Percentiles rank a stretch among this genome's conserved stretches.
Conservation (phyloP, 30 jellyfish, hydroid and myxozoan genomes). For the Nemopilema nomurai region DNA sequence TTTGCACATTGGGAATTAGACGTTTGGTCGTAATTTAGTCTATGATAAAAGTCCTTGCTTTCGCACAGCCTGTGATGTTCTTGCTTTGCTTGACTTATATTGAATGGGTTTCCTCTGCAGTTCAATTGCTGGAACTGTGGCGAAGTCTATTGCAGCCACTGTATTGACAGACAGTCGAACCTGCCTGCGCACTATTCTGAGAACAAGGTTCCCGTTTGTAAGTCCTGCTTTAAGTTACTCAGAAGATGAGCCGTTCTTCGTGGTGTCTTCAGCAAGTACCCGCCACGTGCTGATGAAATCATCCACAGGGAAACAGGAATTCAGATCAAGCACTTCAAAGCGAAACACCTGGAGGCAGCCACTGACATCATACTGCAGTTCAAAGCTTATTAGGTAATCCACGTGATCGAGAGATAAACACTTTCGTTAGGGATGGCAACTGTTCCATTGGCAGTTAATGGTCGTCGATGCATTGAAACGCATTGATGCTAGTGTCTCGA, state of each 20-base stretch:
- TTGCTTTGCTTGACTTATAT: neutral
- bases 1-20: no score
- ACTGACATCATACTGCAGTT: no score
- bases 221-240: slow-evolving; percentile 72
- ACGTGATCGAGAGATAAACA: no score
- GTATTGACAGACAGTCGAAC: slow-evolving; percentile 77
- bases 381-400: no score
- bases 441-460: no score
- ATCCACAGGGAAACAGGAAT: neutral
- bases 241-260: slow-evolving; percentile 43
- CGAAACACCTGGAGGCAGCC: no score
- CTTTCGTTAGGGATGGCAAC: no score
- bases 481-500: no score
- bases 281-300: neutral
- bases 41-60: neutral
- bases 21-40: no score
- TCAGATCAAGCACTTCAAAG: neutral
- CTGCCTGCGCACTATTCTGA: slow-evolving; percentile 96
- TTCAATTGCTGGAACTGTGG: slow-evolving; percentile 98
- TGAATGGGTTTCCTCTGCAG: slow-evolving; percentile 26
- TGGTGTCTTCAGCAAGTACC: no score
- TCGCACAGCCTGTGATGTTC: neutral
- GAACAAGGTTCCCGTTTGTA: slow-evolving; percentile 93
- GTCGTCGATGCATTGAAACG: no score
- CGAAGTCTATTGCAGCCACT: slow-evolving; percentile 83